phyloP scores from a whole-genome alignment of 2,113 vertebrate genomes.

The Struthio camelus region DNA sequence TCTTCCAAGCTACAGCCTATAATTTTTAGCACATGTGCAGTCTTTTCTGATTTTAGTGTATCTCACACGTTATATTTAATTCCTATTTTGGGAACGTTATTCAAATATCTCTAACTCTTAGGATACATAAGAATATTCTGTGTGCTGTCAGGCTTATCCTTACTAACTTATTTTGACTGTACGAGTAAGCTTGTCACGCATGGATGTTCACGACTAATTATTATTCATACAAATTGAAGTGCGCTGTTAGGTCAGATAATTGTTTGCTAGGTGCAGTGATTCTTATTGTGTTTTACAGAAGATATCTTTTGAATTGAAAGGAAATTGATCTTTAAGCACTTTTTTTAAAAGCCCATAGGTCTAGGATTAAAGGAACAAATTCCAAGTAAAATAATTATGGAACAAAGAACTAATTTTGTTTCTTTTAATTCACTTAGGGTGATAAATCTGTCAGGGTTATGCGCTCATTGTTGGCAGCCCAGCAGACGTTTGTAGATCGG shows the following conservation, averaged over 20 bases:
- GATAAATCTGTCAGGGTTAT: slow-evolving; percentile 96
- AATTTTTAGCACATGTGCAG: background rate
- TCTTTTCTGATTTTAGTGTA: background rate
- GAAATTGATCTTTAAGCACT: slow-evolving; percentile 43
- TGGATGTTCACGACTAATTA: background rate
- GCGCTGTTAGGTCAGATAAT: slow-evolving; percentile 2
- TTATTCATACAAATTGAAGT: background rate
- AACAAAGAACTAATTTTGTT: slow-evolving; percentile 56
- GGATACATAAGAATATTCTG: accelerated
- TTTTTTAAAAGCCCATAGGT: slow-evolving; percentile 26
- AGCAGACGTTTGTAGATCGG: slow-evolving; percentile 96
- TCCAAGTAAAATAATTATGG: slow-evolving; percentile 31
- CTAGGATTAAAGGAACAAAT: slow-evolving; percentile 2
- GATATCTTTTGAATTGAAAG: background rate
- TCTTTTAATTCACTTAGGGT: slow-evolving; percentile 77
- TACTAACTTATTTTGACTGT: background rate
- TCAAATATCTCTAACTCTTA: background rate
- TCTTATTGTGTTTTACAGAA: slow-evolving; percentile 28
- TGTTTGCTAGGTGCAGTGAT: slow-evolving; percentile 15
- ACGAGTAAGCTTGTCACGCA: background rate
- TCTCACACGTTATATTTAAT: background rate
- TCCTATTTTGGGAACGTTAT: background rate
- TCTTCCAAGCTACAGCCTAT: background rate
- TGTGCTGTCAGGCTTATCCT: background rate
- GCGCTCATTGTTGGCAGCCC: slow-evolving; percentile 93